Evolutionary conservation across 2,113 vertebrate species (phyloP).

Genomic region (Myodes glareolus): DNA sequence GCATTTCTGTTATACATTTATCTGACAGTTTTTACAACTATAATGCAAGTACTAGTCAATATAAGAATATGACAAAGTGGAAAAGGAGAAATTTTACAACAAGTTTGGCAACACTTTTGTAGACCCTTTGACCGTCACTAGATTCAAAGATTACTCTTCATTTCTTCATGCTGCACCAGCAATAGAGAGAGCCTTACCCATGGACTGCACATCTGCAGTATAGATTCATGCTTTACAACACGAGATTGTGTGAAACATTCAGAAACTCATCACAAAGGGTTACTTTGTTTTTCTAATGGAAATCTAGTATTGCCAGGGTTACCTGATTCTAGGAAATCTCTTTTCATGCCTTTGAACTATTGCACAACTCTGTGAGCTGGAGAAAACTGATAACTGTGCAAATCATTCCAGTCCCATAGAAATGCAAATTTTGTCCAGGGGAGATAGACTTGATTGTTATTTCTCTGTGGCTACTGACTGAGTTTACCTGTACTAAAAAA

Average conservation of each 20-base stretch:
- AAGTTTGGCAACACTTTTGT: not conserved
- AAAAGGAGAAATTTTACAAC: not conserved
- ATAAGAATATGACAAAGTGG: not conserved
- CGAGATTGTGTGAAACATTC: not conserved
- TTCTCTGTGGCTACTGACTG: not conserved
- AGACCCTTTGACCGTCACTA: not conserved
- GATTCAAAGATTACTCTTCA: not conserved
- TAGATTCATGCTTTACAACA: not conserved
- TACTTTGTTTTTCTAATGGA: not conserved
- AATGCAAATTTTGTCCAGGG: not conserved
- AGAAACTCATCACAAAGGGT: not conserved
- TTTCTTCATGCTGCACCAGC: not conserved
- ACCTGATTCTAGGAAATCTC: not conserved
- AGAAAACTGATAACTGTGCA: not conserved
- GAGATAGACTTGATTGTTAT: not conserved
- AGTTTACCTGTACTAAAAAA: not conserved
- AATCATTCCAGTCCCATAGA: not conserved
- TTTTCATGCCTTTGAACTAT: slow-evolving; percentile 2
- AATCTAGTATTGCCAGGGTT: not conserved
- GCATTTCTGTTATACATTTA: not conserved
- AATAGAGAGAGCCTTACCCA: not conserved
- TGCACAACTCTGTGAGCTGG: not conserved
- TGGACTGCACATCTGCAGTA: not conserved
- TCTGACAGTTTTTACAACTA: not conserved
- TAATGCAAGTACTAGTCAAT: not conserved